Base-by-base conservation (phyloP, 2,888 invertebrate species). In the Chrysolina americana region DNA sequence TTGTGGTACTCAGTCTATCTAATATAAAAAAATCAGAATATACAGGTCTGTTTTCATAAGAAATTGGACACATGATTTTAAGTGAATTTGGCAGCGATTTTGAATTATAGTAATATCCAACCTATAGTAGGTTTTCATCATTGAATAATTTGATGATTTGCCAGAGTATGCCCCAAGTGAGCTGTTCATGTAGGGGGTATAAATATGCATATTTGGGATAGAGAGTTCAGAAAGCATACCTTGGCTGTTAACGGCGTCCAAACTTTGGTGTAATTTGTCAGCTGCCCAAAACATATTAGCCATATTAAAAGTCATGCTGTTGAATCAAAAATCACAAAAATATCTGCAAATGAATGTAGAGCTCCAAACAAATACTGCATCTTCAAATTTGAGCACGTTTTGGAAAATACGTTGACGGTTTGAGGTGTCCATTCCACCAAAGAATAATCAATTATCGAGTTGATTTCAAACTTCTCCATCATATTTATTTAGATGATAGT, bases 221-320 rank as follows among this genome's bases (percentile, higher is more conserved):
- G 75, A 74, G 83, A 78, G 80, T 56, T 73, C 69, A 66, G 70
- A 68, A 68, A 56, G 87, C 89, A 85, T 91, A 93, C 92, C 93
- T 92, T 91, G 89, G 84, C 89, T 90, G 87, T 91, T 91, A 86
- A 92, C 92, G 86, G 91, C 90, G 87, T 92, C 92, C 89, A 92
- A 89, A 89, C 92, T 92, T 88, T 91, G 91, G 89, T 91, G 92
- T 87, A 90, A 89, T 86, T 90, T 90, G 85, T 90, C 90, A 86
- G 89, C 89, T 89, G 89, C 88, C 87, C 83, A 83, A 77, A 59
- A 59, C 59, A 59, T 59, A 59, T 59, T 59, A 59, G 59, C n/a
- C 59, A 59, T 59, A 28, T 59, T 59, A 59, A 59, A 28, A 59
- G 28, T 59, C 59, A 59, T 59, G 59, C 59, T 28, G 36, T 36